Evolutionary conservation across 2,113 vertebrate species (phyloP), one percentile per base, ranked within the genome.

Genomic region (Daphoenositta chrysoptera): DNA sequence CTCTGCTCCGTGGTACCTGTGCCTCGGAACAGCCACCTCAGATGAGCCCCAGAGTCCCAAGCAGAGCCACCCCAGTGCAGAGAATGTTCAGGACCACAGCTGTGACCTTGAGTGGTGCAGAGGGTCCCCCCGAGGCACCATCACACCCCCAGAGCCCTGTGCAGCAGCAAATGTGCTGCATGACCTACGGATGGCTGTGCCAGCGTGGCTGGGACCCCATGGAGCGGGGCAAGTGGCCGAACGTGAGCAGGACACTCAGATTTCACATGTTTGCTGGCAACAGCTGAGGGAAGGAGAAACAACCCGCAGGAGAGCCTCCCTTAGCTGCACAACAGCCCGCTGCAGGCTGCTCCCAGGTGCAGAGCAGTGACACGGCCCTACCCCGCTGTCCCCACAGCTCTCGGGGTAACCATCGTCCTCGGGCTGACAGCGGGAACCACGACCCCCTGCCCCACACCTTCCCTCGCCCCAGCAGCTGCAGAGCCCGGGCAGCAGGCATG

Each of bases 201-300:
- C 73, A 53, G 47, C 2, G 0, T 4, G 8, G 27, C 9, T 7
- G 0, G 5, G 80, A 84, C 69, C 48, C 73, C 2, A 1, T 0
- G 2, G 60, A 47, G 70, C 0, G 0, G 31, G 86, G 10, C 60
- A 19, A 92, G 58, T 0, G 37, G 51, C 57, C 3, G 13, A 69
- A 82, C 3, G 1, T 3, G 45, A 88, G 60, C 60, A 10, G 66
- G 60, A 81, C 70, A 9, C 61, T 64, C 20, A 3, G 58, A 42
- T 57, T 76, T 77, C 93, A 57, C 1, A 1, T 10, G 28, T 72
- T 89, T 65, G 68, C 65, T 53, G 81, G 45, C 40, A 76, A 66
- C 39, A 48, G 60, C 60, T 50, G 57, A 81, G 16, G 47, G 68
- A 70, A 75, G n/a, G 60, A 87, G 70, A 35, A 48, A 45, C 6